Conservation (phyloP, 2,888 invertebrate species). For the Ormyrus pomaceus region DNA sequence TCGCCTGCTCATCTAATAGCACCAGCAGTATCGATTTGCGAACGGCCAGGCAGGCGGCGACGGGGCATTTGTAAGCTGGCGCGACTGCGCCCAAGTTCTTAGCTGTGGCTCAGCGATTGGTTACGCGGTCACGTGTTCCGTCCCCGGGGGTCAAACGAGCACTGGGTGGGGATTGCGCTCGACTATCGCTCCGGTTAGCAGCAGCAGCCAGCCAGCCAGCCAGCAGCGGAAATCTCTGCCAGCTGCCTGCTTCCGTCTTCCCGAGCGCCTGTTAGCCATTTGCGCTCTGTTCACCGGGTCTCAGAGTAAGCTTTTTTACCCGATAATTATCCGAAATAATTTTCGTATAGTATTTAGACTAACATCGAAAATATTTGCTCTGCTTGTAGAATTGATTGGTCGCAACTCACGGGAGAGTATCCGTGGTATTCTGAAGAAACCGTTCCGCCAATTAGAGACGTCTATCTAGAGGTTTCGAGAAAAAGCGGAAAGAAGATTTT, state of each 20-base stretch:
- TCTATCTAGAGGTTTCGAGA: slow-evolving; percentile 37
- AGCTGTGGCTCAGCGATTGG: slow-evolving; percentile 55
- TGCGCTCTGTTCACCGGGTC: slow-evolving; percentile 72
- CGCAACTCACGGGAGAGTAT: slow-evolving; percentile 24
- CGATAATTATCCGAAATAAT: not conserved
- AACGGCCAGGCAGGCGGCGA: no score
- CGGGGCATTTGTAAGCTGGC: slow-evolving; percentile 15
- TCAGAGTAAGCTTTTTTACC: slow-evolving; percentile 45
- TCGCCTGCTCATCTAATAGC: no score
- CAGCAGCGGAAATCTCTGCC: slow-evolving; percentile 63
- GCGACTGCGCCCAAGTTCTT: slow-evolving; percentile 1
- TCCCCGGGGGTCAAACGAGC: slow-evolving; percentile 3
- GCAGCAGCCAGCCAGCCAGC: slow-evolving; percentile 54
- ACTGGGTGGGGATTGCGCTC: not conserved
- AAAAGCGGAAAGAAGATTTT: slow-evolving; percentile 49
- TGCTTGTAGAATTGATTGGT: slow-evolving; percentile 68
- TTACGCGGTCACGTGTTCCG: slow-evolving; percentile 57
- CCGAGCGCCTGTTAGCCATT: slow-evolving; percentile 73
- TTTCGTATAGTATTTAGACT: not conserved
- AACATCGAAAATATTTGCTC: no score
- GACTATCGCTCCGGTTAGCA: slow-evolving; percentile 53
- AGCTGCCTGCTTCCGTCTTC: slow-evolving; percentile 72
- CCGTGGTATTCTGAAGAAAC: slow-evolving; percentile 29
- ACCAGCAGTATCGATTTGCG: slow-evolving; percentile 24
- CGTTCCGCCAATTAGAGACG: slow-evolving; percentile 41